phyloP scores from a whole-genome alignment of 2,888 invertebrate species.

The Hyles lineata region DNA sequence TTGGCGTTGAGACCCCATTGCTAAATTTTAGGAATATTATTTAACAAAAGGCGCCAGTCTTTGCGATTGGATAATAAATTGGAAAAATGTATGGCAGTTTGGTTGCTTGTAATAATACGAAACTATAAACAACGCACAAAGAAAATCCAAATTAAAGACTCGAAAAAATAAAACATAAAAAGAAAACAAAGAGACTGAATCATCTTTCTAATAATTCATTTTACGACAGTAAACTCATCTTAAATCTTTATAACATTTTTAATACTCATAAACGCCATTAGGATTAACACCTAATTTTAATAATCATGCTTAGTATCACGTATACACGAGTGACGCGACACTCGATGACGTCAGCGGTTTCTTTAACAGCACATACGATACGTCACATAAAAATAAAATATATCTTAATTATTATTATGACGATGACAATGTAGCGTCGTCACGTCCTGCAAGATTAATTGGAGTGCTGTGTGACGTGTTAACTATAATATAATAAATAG shows the following conservation, averaged over 20 bases:
- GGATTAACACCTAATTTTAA: slow-evolving; percentile 7
- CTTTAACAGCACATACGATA: background rate
- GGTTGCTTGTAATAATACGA: too few relatives aligned
- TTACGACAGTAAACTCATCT: too few relatives aligned
- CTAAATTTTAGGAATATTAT: too few relatives aligned
- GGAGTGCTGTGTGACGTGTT: background rate
- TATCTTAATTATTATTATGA: slow-evolving; percentile 6
- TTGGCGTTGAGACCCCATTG: too few relatives aligned
- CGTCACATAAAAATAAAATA: background rate
- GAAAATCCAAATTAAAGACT: too few relatives aligned
- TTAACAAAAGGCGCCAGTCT: too few relatives aligned
- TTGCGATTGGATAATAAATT: too few relatives aligned
- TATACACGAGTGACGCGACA: slow-evolving; percentile 34
- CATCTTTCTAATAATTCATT: too few relatives aligned
- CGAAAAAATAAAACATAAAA: too few relatives aligned
- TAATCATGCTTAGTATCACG: slow-evolving; percentile 43
- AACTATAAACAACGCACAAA: too few relatives aligned
- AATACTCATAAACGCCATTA: background rate
- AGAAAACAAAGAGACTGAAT: too few relatives aligned
- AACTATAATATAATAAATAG: background rate
- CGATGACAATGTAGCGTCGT: background rate
- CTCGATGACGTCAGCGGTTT: slow-evolving; percentile 10
- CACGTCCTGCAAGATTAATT: background rate
- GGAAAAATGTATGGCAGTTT: too few relatives aligned
- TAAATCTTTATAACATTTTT: background rate